A percentile compares a stretch with the other conserved stretches of the same genome.
Evolutionary conservation across 2,888 invertebrate genomes (phyloP).

Genomic region (Harpalus rubripes): DNA sequence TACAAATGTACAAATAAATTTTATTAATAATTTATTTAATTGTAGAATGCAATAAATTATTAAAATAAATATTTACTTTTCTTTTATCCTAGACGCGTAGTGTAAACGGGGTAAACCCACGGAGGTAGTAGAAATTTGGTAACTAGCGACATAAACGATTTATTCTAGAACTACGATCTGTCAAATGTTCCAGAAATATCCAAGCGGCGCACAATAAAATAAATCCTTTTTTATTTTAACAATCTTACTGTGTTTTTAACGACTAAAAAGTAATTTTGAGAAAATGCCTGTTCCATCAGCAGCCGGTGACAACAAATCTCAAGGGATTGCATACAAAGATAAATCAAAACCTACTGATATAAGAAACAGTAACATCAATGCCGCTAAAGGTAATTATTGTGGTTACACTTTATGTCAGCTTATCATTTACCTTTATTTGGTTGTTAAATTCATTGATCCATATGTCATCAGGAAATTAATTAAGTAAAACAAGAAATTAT

Average conservation of each 20-base stretch:
- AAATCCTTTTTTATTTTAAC: slow-evolving; percentile 53
- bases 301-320: slow-evolving; percentile 77
- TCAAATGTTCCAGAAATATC: slow-evolving; percentile 62
- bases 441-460: slow-evolving; percentile 9
- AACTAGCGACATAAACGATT: slow-evolving; percentile 15
- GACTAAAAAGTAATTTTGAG: slow-evolving; percentile 63
- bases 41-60: slow-evolving; percentile 18
- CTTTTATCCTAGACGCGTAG: neutral
- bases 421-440: slow-evolving; percentile 45
- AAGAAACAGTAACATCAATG: slow-evolving; percentile 96
- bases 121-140: neutral
- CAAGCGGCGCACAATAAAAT: slow-evolving; percentile 37
- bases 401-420: slow-evolving; percentile 26
- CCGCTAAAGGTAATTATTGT: slow-evolving; percentile 92
- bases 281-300: slow-evolving; percentile 77
- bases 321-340: slow-evolving; percentile 87
- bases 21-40: slow-evolving; percentile 29
- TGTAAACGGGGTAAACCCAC: neutral
- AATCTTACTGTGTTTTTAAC: slow-evolving; percentile 59
- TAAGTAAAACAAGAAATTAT: slow-evolving; percentile 14
- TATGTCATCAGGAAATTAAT: neutral
- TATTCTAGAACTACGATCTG: slow-evolving; percentile 51
- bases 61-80: slow-evolving; percentile 2
- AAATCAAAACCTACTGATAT: slow-evolving; percentile 97
- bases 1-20: slow-evolving; percentile 25